Evolutionary conservation across 2,113 vertebrate genomes (phyloP), one percentile per base, ranked within the genome.

Genomic region (Calonectris borealis): DNA sequence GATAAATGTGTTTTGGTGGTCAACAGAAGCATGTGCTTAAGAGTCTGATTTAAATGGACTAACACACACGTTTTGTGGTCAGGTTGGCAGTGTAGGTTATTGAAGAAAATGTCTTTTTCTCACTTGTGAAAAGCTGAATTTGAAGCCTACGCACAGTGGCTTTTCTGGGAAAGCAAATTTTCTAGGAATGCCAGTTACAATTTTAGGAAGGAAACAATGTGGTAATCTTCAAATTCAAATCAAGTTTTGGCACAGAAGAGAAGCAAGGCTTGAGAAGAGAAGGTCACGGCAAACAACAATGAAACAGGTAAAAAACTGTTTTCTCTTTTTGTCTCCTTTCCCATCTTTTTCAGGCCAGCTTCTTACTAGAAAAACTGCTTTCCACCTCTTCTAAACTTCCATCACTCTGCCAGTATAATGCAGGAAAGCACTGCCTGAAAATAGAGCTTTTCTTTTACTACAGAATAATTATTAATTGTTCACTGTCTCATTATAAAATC

Each of bases 81-180:
- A 90, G 16, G 68, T 66, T 90, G 86, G 78, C 62, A 80, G 57
- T 16, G 46, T 15, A 72, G n/a, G 64, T 93, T 89, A 95, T 55
- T 86, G 75, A 91, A 88, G 93, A 80, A 97, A 94, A 93, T 70
- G 48, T 83, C 90, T 90, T 94, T 94, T 93, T 83, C 79, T 91
- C 29, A 80, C 84, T 93, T 96, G 78, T 0, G 1, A 88, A 79
- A 91, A 95, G 75, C 85, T 95, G 89, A 83, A 95, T 93, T 85
- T 80, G 32, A 83, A 89, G 79, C 93, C 91, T 68, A 91, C 71
- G 13, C 87, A 90, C n/a, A 80, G 66, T 66, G 78, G 86, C 78
- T 97, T 94, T 93, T 96, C 94, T 95, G 88, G 95, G 93, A 96
- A 97, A 94, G 83, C 61, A 94, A 83, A 70, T 90, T 94, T 96